Evolutionary conservation across 2,113 vertebrate genomes (phyloP).

Genomic region (Paratilapia polleni): DNA sequence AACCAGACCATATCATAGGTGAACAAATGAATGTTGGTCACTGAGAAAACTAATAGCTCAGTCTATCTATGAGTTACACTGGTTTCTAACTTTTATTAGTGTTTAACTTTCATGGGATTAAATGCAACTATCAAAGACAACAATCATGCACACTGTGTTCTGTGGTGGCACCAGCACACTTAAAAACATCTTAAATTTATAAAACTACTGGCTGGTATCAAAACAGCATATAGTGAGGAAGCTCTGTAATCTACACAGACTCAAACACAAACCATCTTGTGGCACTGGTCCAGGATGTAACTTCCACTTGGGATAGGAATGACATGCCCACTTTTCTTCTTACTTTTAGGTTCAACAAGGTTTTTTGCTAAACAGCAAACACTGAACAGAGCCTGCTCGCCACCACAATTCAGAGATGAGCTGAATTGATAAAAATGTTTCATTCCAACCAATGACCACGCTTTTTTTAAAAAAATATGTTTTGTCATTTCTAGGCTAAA

Average conservation of each 20-base stretch:
- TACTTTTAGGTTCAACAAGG: neutral
- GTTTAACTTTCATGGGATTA: neutral
- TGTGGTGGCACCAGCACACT: neutral
- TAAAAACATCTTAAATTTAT: neutral
- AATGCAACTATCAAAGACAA: neutral
- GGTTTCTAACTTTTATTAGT: neutral
- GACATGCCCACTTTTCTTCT: neutral
- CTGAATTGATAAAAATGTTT: neutral
- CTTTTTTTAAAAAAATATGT: neutral
- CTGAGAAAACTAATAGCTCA: neutral
- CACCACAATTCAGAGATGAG: neutral
- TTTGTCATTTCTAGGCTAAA: neutral
- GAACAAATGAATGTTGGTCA: neutral
- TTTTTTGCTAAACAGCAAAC: neutral
- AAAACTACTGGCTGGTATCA: neutral
- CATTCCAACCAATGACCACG: neutral
- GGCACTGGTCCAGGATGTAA: too few relatives aligned
- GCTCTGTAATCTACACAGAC: neutral
- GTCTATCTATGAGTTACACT: neutral
- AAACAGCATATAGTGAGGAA: neutral
- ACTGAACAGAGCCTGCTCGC: neutral
- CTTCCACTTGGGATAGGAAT: neutral
- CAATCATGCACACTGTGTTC: neutral
- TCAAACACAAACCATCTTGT: neutral
- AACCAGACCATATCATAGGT: neutral